Conservation (phyloP, 1,140 invertebrate genomes). For the Drosophila obscura region DNA sequence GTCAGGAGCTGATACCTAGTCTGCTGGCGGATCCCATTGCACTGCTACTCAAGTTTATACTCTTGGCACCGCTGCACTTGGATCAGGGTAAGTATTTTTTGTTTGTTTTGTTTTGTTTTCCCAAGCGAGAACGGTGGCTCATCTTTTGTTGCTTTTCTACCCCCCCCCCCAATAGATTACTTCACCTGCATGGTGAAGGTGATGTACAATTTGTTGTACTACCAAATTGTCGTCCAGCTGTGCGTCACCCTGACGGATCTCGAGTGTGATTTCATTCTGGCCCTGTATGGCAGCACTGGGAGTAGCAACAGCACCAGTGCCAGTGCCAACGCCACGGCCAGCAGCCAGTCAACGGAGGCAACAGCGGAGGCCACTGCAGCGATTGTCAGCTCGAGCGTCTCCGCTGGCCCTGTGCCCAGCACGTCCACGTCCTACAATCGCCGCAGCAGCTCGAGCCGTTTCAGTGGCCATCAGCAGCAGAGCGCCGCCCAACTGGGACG, state of each 20-base stretch:
- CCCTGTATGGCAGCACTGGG: conserved; percentile 39
- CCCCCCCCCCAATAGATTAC: conserved; percentile 88
- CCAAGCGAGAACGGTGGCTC: neutral
- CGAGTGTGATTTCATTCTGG: conserved; percentile 83
- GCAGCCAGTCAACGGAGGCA: neutral
- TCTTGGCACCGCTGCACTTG: conserved; percentile 92
- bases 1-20: conserved; percentile 79
- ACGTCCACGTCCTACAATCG: conserved; percentile 1
- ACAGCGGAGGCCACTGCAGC: conserved; percentile 19
- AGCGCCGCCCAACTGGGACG: conserved; percentile 67
- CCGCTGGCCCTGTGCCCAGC: neutral
- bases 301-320: neutral
- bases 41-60: conserved; percentile 93
- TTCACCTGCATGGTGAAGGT: conserved; percentile 93
- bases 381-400: conserved; percentile 1
- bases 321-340: neutral
- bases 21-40: conserved; percentile 93
- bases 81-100: conserved; percentile 89
- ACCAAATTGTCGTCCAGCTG: conserved; percentile 92
- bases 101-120: too few species aligned
- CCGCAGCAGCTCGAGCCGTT: conserved; percentile 23
- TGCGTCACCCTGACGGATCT: conserved; percentile 85
- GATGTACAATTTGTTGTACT: conserved; percentile 94
- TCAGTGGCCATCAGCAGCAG: conserved; percentile 14
- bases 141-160: neutral